phyloP scores from a whole-genome alignment of 2,113 vertebrate genomes.

The Podarcis muralis region DNA sequence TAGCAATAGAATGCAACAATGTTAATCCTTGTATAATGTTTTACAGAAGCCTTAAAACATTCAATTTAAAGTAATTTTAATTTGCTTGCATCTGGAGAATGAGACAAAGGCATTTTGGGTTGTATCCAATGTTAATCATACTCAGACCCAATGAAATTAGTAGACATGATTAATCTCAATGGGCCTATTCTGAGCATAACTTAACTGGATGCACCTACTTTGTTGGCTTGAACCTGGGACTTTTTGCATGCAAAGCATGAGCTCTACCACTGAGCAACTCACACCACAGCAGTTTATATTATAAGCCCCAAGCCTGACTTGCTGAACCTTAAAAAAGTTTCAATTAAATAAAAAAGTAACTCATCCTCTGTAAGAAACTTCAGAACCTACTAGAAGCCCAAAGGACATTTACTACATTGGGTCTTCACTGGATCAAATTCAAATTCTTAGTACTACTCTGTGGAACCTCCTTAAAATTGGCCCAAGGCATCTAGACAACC shows the following conservation, averaged over 20 bases:
- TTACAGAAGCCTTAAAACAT: not conserved
- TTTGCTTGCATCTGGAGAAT: not conserved
- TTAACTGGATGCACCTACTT: no score
- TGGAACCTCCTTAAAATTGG: not conserved
- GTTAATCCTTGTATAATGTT: not conserved
- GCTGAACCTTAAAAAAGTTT: not conserved
- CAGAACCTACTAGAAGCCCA: not conserved
- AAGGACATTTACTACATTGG: not conserved
- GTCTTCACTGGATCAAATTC: not conserved
- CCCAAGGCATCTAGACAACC: not conserved
- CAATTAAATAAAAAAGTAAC: conserved; percentile 6
- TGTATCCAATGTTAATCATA: no score
- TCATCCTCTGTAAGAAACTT: not conserved
- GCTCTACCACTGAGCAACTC: not conserved
- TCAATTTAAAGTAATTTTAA: not conserved
- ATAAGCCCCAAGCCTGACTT: conserved; percentile 10
- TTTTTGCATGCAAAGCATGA: no score
- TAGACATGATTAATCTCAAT: no score
- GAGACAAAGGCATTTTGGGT: no score
- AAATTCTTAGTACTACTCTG: not conserved
- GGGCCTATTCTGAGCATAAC: no score
- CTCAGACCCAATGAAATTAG: no score
- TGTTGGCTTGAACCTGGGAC: no score
- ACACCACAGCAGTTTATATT: not conserved
- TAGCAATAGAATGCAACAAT: not conserved